phyloP scores from a whole-genome alignment of 2,888 invertebrate genomes.

The Plemyria rubiginata region DNA sequence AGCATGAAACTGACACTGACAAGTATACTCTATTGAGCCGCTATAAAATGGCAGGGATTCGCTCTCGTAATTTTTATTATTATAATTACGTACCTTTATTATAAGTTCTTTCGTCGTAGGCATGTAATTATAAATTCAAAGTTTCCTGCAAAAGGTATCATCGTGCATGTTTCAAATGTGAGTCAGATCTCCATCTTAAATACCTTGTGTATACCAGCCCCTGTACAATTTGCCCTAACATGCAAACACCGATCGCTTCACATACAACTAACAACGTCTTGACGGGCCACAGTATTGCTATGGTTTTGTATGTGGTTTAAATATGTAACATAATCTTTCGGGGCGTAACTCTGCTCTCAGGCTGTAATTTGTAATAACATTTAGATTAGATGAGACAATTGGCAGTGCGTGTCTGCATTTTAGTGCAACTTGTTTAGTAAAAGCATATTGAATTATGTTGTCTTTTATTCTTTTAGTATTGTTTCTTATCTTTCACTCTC shows the following conservation, averaged over 20 bases:
- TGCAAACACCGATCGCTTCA: slow-evolving; percentile 86
- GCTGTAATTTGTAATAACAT: slow-evolving; percentile 54
- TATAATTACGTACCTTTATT: too few species aligned
- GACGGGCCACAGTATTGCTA: slow-evolving; percentile 79
- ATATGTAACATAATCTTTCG: slow-evolving; percentile 80
- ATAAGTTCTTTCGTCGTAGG: too few species aligned
- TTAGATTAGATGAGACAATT: slow-evolving; percentile 69
- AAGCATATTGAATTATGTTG: slow-evolving; percentile 82
- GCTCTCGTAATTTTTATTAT: too few species aligned
- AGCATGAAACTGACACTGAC: too few species aligned
- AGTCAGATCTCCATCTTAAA: slow-evolving; percentile 20
- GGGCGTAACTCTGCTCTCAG: slow-evolving; percentile 59
- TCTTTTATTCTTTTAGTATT: slow-evolving; percentile 38
- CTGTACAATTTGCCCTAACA: slow-evolving; percentile 85
- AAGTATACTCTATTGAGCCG: too few species aligned
- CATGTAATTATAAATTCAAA: neutral
- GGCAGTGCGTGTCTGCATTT: slow-evolving; percentile 86
- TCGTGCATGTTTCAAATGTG: slow-evolving; percentile 64
- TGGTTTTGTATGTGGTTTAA: slow-evolving; percentile 83
- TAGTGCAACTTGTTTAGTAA: slow-evolving; percentile 80
- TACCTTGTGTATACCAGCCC: slow-evolving; percentile 54
- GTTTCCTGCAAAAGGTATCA: neutral
- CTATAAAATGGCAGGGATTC: too few species aligned
- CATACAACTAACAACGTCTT: slow-evolving; percentile 83
- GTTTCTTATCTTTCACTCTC: slow-evolving; percentile 32